Percentiles rank a stretch among this genome's conserved stretches.
Conservation (phyloP, 1,140 invertebrate genomes). For the Eulimnadia texana region DNA sequence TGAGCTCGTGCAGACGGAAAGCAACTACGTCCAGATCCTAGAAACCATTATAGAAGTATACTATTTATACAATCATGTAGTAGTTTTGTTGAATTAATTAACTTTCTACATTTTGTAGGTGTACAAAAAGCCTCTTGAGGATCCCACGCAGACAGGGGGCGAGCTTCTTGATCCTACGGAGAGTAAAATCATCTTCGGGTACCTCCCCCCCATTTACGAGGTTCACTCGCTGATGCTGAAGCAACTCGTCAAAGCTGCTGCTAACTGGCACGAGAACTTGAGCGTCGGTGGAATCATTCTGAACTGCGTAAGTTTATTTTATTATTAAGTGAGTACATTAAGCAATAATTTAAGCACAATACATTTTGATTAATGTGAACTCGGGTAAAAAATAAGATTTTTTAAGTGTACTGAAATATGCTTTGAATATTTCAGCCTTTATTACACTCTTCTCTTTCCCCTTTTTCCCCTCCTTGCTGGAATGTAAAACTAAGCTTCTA, state of each 20-base stretch:
- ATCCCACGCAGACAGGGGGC: constrained; percentile 55
- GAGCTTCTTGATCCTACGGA: constrained; percentile 77
- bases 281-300: constrained; percentile 76
- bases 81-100: background rate
- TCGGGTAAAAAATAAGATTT: too few relatives aligned
- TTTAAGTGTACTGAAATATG: background rate
- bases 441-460: too few relatives aligned
- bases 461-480: too few relatives aligned
- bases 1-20: constrained; percentile 89
- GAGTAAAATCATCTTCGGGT: constrained; percentile 90
- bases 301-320: constrained; percentile 44
- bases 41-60: constrained; percentile 74
- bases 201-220: constrained; percentile 84
- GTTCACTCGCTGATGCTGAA: constrained; percentile 73
- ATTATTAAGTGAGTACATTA: background rate
- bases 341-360: background rate
- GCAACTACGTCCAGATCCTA: constrained; percentile 89
- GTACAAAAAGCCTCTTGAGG: constrained; percentile 84
- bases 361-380: background rate
- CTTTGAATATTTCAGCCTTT: background rate
- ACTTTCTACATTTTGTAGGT: constrained; percentile 40
- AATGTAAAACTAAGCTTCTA: too few relatives aligned
- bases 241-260: constrained; percentile 50
- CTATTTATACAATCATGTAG: constrained; percentile 1
- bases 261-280: constrained; percentile 67